These are phyloP conservation scores for Tyrannus savana DNA, from an alignment of 2,113 vertebrate genomes.

Conservation along the genomic window DNA sequence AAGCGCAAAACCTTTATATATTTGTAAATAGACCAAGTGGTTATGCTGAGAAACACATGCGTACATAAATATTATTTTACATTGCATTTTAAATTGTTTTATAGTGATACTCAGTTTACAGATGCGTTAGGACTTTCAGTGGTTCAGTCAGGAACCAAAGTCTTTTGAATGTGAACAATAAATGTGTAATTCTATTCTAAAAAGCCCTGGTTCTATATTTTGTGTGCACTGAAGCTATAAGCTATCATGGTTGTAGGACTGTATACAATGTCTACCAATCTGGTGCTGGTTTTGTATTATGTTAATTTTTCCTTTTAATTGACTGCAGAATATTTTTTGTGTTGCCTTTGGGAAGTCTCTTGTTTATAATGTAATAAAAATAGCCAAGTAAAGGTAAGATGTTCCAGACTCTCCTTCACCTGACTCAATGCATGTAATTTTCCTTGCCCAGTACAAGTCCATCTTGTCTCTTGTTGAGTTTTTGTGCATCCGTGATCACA, in stretches of 20 bases:
- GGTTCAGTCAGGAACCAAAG: conserved; percentile 29
- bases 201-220: neutral
- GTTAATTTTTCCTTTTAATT: neutral
- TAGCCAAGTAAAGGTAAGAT: neutral
- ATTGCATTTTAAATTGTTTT: conserved; percentile 66
- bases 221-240: neutral
- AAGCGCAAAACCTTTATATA: conserved; percentile 76
- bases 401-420: neutral
- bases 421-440: neutral
- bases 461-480: neutral
- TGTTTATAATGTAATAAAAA: neutral
- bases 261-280: neutral
- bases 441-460: neutral
- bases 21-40: conserved; percentile 73
- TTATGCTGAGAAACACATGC: conserved; percentile 68
- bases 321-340: neutral
- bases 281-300: neutral
- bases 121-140: conserved; percentile 31
- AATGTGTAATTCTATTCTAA: conserved; percentile 50
- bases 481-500: neutral
- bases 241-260: neutral
- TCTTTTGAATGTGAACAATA: conserved; percentile 71
- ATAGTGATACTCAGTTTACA: conserved; percentile 72
- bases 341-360: neutral
- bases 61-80: conserved; percentile 67